Base-by-base conservation (phyloP, 2,888 invertebrate species). In the Habrosyne pyritoides region DNA sequence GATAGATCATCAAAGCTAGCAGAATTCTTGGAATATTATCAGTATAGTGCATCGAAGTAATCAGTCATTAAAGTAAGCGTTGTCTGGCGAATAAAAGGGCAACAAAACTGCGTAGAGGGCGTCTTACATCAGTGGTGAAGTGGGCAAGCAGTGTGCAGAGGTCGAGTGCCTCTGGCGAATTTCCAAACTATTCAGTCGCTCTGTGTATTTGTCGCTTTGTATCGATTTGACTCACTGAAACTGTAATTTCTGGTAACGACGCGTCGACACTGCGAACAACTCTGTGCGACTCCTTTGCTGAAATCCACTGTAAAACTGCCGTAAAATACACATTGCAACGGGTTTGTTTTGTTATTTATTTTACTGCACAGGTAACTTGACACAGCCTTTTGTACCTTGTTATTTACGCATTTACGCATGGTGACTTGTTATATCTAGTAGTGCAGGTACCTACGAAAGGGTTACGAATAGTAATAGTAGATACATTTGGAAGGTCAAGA, bases 221-320 rank as follows among this genome's bases (percentile, higher is more conserved):
- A 89, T 89, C 83, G 89, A 89, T 87, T 88, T 83, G 78, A 84
- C 79, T 87, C 79, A 83, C 79, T 82, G 75, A 81, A 83, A 80
- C 78, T 84, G 73, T 82, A 76, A 80, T 81, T 77, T 76, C 64
- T 74, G 67, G 73, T 81, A 71, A 74, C 63, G 60, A 57, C 64
- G 55, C 53, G 55, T 53, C 54, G 56, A 56, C 56, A 53, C 53
- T 51, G 21, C 21, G 26, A 52, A 42, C 33, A 47, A 46, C 42
- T 30, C 46, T 47, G 21, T 47, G 53, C 10, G 46, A 50, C 30
- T 22, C 46, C 56, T 53, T 42, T 46, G 53, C 53, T 30, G 46
- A 46, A 24, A 50, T 30, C 56, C 49, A 26, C 24, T 22, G 14
- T 10, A n/a, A 24, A 48, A 24, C n/a, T 48, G 6, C 18, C 21